These are phyloP conservation scores for Abramis brama DNA, from an alignment of 2,113 vertebrate genomes.

Conservation along the genomic window DNA sequence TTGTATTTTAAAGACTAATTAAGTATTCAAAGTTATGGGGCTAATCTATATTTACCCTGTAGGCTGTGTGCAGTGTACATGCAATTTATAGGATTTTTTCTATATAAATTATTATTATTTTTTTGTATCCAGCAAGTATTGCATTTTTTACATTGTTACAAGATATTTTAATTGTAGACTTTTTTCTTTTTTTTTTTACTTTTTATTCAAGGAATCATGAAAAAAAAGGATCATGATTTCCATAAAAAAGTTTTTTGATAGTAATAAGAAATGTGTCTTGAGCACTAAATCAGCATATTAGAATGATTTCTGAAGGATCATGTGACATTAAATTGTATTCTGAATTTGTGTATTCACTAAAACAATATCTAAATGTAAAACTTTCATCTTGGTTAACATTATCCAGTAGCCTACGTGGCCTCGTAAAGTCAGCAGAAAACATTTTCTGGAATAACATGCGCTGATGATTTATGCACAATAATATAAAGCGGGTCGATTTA, in stretches of 20 bases:
- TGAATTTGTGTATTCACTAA: neutral
- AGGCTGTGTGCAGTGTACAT: neutral
- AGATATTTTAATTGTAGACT: no score
- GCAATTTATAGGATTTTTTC: neutral
- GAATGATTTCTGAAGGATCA: no score
- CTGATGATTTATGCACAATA: neutral
- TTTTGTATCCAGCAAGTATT: no score
- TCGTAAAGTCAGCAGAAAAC: neutral
- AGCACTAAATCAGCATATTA: neutral
- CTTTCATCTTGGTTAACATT: neutral
- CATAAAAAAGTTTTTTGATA: neutral
- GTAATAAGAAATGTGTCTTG: neutral
- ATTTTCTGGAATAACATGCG: neutral
- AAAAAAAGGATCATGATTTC: no score
- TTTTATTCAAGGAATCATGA: neutral
- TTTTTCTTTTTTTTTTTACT: no score
- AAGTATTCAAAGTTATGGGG: neutral
- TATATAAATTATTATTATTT: no score
- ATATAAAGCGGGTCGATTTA: neutral
- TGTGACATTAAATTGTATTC: neutral
- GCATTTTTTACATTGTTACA: no score
- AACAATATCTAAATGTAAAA: neutral
- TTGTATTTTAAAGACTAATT: neutral
- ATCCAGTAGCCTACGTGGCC: neutral
- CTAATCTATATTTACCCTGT: neutral